A percentile compares a stretch with the other conserved stretches of the same genome.
These are phyloP conservation scores for Micronycteris hirsuta DNA, from an alignment of 2,113 vertebrate genomes.

Conservation along the genomic window DNA sequence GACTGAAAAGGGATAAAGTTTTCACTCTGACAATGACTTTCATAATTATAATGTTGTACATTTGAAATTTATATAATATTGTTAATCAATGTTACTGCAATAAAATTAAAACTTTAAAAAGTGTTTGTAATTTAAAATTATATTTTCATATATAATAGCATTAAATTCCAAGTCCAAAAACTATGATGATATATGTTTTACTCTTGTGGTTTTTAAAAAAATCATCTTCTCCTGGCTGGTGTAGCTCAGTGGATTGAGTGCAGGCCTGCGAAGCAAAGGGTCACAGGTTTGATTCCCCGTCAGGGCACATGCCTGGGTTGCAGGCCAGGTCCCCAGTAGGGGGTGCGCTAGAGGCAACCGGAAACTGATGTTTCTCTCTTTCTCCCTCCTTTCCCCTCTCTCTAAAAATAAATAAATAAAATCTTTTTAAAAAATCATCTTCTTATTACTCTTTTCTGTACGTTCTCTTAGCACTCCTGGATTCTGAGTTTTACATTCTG, in stretches of 20 bases:
- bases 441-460: background rate
- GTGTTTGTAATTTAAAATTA: constrained; percentile 28
- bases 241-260: too few species aligned
- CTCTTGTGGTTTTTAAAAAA: background rate
- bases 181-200: background rate
- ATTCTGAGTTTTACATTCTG: background rate
- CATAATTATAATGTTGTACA: background rate
- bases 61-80: background rate
- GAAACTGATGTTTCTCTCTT: too few species aligned
- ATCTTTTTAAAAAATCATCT: background rate
- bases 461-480: background rate
- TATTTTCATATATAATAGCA: background rate
- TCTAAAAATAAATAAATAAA: too few species aligned
- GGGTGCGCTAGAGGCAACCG: too few species aligned
- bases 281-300: too few species aligned
- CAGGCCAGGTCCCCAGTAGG: too few species aligned
- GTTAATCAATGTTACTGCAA: background rate
- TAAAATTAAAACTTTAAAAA: background rate
- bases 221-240: background rate
- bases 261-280: too few species aligned
- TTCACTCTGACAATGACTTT: background rate
- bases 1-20: background rate
- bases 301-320: too few species aligned
- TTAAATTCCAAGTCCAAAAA: background rate
- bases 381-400: too few species aligned